Conservation (phyloP, 2,797 vertebrate genomes). For the Benthosema pterotum region DNA sequence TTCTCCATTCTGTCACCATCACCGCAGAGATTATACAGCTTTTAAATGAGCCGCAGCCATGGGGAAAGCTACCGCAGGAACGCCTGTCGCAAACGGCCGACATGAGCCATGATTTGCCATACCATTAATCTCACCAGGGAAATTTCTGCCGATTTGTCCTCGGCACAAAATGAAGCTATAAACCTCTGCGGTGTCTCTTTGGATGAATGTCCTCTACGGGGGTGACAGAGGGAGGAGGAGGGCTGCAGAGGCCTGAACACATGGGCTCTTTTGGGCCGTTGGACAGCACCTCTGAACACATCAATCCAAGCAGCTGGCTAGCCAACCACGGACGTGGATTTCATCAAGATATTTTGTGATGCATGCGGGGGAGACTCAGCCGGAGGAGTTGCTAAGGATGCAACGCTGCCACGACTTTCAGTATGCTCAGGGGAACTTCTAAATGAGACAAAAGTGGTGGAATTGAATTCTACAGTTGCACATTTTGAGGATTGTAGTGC, state of each 20-base stretch:
- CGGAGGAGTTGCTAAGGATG: too few species aligned
- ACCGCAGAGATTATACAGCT: slow-evolving; percentile 62
- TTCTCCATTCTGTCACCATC: slow-evolving; percentile 44
- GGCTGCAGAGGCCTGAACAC: neutral
- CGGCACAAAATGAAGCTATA: slow-evolving; percentile 65
- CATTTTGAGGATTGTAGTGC: too few species aligned
- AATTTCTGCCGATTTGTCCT: slow-evolving; percentile 65
- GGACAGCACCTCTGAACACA: neutral
- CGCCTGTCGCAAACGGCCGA: slow-evolving; percentile 63
- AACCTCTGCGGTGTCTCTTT: slow-evolving; percentile 36
- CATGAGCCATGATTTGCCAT: slow-evolving; percentile 67
- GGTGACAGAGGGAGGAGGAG: slow-evolving; percentile 21
- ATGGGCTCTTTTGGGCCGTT: neutral
- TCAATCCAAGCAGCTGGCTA: too few species aligned
- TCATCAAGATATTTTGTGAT: too few species aligned
- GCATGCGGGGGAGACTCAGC: too few species aligned
- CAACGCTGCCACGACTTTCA: too few species aligned
- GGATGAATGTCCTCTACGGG: slow-evolving; percentile 9
- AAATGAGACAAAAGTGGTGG: too few species aligned
- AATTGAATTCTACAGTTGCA: too few species aligned
- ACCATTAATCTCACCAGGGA: slow-evolving; percentile 72
- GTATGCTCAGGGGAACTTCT: too few species aligned
- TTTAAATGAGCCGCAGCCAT: slow-evolving; percentile 73
- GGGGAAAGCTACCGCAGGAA: slow-evolving; percentile 55
- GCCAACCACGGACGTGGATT: too few species aligned